These are phyloP conservation scores for Diadumene lineata DNA, from an alignment of 92 coral and sea anemone genomes.

Conservation along the genomic window DNA sequence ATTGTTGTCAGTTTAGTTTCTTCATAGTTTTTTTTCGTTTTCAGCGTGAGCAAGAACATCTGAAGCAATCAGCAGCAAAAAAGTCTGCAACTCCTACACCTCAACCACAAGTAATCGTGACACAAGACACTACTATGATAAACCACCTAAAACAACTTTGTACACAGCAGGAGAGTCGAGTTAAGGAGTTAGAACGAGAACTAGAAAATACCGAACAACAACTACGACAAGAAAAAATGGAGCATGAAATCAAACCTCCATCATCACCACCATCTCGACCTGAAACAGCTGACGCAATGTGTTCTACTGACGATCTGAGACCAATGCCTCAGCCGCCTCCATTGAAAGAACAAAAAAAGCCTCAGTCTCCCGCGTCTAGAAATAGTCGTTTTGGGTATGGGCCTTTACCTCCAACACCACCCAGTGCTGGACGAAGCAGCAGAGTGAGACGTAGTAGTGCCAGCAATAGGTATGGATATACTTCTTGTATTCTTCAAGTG, in stretches of 20 bases:
- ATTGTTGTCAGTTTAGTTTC: too few relatives aligned
- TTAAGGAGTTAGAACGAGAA: slow-evolving; percentile 65
- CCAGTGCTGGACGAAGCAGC: slow-evolving; percentile 69
- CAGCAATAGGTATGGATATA: slow-evolving; percentile 57
- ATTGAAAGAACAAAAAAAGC: slow-evolving; percentile 6
- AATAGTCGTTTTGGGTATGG: slow-evolving; percentile 41
- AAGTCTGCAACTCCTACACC: slow-evolving; percentile 48
- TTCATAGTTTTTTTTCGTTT: not conserved
- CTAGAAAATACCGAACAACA: slow-evolving; percentile 45
- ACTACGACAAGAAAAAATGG: slow-evolving; percentile 30
- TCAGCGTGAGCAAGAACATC: slow-evolving; percentile 89
- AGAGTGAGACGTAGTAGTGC: slow-evolving; percentile 74
- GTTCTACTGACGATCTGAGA: slow-evolving; percentile 56
- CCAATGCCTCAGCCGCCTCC: slow-evolving; percentile 30
- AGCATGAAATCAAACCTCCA: slow-evolving; percentile 12
- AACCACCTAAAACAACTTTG: slow-evolving; percentile 57
- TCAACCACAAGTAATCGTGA: slow-evolving; percentile 35
- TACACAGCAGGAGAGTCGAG: slow-evolving; percentile 71
- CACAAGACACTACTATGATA: slow-evolving; percentile 58
- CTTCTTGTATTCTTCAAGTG: too few relatives aligned
- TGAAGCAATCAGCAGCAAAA: slow-evolving; percentile 65
- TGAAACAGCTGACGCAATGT: slow-evolving; percentile 50
- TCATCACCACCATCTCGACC: slow-evolving; percentile 23
- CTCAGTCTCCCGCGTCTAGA: slow-evolving; percentile 34
- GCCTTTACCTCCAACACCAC: slow-evolving; percentile 80